Percentiles rank a stretch among this genome's conserved stretches.
Evolutionary conservation across 2,888 invertebrate genomes (phyloP).

Genomic region (Ophioninae sp.): DNA sequence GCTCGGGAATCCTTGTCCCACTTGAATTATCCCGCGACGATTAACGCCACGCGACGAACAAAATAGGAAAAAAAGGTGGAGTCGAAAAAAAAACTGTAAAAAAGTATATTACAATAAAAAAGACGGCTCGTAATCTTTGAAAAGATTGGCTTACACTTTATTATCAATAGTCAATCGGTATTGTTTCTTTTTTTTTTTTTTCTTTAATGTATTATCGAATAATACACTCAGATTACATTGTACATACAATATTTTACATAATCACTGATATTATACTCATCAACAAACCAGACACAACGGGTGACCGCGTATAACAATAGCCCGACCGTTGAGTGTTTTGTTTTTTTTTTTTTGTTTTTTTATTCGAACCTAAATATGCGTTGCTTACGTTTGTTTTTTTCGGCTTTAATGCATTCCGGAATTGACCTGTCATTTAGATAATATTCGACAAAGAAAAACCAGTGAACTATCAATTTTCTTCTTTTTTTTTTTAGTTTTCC

Average conservation of each 20-base stretch:
- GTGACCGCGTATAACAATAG: slow-evolving; percentile 76
- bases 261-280: slow-evolving; percentile 76
- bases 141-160: slow-evolving; percentile 79
- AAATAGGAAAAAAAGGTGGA: slow-evolving; percentile 3
- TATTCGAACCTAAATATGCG: slow-evolving; percentile 35
- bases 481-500: not conserved
- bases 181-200: slow-evolving; percentile 57
- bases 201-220: slow-evolving; percentile 74
- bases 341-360: slow-evolving; percentile 41
- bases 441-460: slow-evolving; percentile 23
- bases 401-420: slow-evolving; percentile 33
- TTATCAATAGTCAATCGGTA: slow-evolving; percentile 78
- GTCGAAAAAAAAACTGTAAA: not conserved
- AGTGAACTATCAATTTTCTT: not conserved
- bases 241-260: slow-evolving; percentile 81
- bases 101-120: slow-evolving; percentile 18
- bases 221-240: slow-evolving; percentile 80
- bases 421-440: slow-evolving; percentile 50
- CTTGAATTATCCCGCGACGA: slow-evolving; percentile 36
- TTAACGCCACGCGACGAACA: slow-evolving; percentile 45
- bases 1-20: slow-evolving; percentile 55
- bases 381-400: slow-evolving; percentile 25
- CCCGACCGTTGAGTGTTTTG: slow-evolving; percentile 49
- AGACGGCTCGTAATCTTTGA: slow-evolving; percentile 69
- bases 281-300: slow-evolving; percentile 77